Percentiles rank a stretch among this genome's conserved stretches.
These are phyloP conservation scores for Dendrocincla tyrannina DNA, from an alignment of 2,797 vertebrate species.

Conservation along the genomic window DNA sequence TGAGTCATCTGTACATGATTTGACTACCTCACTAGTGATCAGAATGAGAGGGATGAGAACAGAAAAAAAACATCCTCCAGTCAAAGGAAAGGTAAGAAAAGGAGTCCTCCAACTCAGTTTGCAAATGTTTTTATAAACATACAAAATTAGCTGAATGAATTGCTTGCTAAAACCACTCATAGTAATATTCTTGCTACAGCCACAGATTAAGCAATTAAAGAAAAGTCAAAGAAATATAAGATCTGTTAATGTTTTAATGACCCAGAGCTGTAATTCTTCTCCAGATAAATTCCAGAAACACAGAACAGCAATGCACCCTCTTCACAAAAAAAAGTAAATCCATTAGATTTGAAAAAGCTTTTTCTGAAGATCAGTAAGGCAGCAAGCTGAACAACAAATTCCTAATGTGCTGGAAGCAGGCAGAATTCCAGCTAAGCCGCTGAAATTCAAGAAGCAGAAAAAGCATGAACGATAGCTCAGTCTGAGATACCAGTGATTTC, in stretches of 20 bases:
- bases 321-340: neutral
- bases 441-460: neutral
- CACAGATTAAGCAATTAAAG: neutral
- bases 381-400: neutral
- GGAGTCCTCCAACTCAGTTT: neutral
- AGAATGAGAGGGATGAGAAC: neutral
- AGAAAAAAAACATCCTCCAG: neutral
- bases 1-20: constrained; percentile 16
- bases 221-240: neutral
- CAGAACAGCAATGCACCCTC: neutral
- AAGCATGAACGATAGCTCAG: neutral
- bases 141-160: neutral
- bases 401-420: neutral
- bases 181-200: neutral
- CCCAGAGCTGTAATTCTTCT: neutral
- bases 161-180: neutral
- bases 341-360: neutral
- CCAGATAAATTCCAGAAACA: constrained; percentile 1
- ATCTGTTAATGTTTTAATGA: neutral
- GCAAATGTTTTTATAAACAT: neutral
- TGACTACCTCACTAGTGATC: neutral
- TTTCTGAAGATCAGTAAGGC: neutral
- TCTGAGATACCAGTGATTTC: neutral
- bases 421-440: neutral
- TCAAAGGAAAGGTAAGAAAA: neutral